A percentile compares a stretch with the other conserved stretches of the same genome.
Evolutionary conservation across 2,797 vertebrate species (phyloP).

Genomic region (Varecia variegata): DNA sequence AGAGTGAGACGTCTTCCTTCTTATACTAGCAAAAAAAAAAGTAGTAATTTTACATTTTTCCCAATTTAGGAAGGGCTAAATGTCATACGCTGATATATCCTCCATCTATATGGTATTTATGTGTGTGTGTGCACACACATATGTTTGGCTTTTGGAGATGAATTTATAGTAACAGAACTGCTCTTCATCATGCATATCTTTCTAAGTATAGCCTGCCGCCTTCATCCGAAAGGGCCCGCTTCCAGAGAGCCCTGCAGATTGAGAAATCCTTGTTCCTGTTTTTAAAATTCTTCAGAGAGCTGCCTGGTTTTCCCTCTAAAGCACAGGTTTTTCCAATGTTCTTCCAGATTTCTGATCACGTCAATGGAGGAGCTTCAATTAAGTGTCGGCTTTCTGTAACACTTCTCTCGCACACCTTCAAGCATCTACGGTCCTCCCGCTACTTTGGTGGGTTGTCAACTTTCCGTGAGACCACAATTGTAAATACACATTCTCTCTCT

Average conservation of each 20-base stretch:
- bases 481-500: too few relatives aligned
- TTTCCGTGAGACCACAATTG: not conserved
- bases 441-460: not conserved
- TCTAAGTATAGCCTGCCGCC: constrained; percentile 73
- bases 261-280: constrained; percentile 69
- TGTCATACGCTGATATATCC: constrained; percentile 49
- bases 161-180: constrained; percentile 74
- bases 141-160: constrained; percentile 68
- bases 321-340: not conserved
- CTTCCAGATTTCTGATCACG: not conserved
- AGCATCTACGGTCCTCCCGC: not conserved
- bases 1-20: not conserved
- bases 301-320: constrained; percentile 28
- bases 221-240: constrained; percentile 45
- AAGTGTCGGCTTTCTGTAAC: not conserved
- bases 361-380: not conserved
- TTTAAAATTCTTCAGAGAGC: constrained; percentile 47
- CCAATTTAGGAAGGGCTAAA: constrained; percentile 63
- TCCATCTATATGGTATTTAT: constrained; percentile 55
- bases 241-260: constrained; percentile 56
- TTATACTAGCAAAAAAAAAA: constrained; percentile 24
- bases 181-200: constrained; percentile 43
- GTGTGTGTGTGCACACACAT: constrained; percentile 48
- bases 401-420: not conserved
- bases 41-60: constrained; percentile 43